phyloP scores from a whole-genome alignment of 2,113 vertebrate species.

The Smithornis capensis region DNA sequence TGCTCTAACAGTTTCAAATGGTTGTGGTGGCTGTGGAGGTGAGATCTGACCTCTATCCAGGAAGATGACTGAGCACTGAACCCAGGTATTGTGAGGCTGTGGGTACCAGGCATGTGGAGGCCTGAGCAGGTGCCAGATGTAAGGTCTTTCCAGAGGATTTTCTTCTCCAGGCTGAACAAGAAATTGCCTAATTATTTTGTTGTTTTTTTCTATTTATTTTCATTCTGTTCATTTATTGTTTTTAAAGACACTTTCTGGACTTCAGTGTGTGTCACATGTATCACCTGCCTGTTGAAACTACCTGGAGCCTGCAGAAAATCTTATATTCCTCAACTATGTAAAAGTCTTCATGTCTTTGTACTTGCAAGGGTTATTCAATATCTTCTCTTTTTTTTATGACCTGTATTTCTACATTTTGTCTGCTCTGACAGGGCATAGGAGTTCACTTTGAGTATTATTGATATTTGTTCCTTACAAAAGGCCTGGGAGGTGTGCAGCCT shows the following conservation, averaged over 20 bases:
- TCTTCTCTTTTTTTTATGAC: background rate
- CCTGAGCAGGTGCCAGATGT: background rate
- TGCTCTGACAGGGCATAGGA: background rate
- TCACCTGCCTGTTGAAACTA: background rate
- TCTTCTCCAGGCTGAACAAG: background rate
- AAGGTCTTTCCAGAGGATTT: background rate
- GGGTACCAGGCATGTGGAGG: background rate
- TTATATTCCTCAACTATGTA: background rate
- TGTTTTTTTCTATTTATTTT: background rate
- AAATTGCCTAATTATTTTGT: background rate
- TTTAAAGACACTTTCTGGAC: background rate
- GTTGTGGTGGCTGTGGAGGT: background rate
- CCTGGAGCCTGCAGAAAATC: background rate
- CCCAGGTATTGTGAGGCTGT: accelerated
- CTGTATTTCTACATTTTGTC: background rate
- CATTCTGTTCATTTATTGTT: background rate
- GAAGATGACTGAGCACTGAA: background rate
- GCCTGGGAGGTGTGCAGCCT: background rate
- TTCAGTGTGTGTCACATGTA: accelerated
- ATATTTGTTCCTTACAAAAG: background rate
- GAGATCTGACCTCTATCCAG: background rate
- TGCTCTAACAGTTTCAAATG: background rate
- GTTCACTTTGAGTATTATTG: background rate
- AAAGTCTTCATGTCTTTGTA: background rate
- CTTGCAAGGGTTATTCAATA: background rate